These are phyloP conservation scores for Leguminivora glycinivorella DNA, from an alignment of 1,140 invertebrate species.

Conservation along the genomic window DNA sequence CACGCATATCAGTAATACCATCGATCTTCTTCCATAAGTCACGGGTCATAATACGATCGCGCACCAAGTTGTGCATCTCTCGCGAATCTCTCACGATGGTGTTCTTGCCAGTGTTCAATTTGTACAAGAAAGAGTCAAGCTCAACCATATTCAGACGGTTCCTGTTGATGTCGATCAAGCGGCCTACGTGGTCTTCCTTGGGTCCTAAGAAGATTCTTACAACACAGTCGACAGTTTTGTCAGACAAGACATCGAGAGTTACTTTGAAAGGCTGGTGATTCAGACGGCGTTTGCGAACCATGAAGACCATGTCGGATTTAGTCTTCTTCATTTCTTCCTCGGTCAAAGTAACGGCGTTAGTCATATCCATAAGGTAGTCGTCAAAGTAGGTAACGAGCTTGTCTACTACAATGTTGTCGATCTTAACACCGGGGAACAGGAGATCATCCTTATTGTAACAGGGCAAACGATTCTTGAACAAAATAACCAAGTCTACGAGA, in stretches of 20 bases:
- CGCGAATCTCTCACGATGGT: constrained; percentile 78
- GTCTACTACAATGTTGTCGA: constrained; percentile 79
- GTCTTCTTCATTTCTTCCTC: constrained; percentile 65
- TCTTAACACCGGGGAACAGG: constrained; percentile 79
- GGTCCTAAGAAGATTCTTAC: constrained; percentile 86
- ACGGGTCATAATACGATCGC: constrained; percentile 66
- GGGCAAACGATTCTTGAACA: constrained; percentile 81
- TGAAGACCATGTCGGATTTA: constrained; percentile 70
- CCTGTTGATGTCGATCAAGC: constrained; percentile 73
- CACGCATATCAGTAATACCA: constrained; percentile 52
- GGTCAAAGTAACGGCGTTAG: constrained; percentile 71
- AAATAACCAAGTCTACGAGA: constrained; percentile 78
- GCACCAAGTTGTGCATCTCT: constrained; percentile 76
- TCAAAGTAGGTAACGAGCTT: constrained; percentile 81
- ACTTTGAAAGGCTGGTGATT: constrained; percentile 84
- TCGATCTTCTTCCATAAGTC: constrained; percentile 71
- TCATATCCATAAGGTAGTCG: constrained; percentile 78
- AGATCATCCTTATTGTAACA: constrained; percentile 83
- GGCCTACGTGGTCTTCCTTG: constrained; percentile 79
- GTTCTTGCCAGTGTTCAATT: constrained; percentile 80
- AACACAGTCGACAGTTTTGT: constrained; percentile 77
- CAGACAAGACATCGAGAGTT: constrained; percentile 79
- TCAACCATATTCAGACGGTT: constrained; percentile 79
- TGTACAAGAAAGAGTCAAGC: constrained; percentile 79
- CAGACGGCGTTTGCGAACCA: constrained; percentile 81